These are phyloP conservation scores for Eulacestoma nigropectus DNA, from an alignment of 2,113 vertebrate species.

Conservation along the genomic window DNA sequence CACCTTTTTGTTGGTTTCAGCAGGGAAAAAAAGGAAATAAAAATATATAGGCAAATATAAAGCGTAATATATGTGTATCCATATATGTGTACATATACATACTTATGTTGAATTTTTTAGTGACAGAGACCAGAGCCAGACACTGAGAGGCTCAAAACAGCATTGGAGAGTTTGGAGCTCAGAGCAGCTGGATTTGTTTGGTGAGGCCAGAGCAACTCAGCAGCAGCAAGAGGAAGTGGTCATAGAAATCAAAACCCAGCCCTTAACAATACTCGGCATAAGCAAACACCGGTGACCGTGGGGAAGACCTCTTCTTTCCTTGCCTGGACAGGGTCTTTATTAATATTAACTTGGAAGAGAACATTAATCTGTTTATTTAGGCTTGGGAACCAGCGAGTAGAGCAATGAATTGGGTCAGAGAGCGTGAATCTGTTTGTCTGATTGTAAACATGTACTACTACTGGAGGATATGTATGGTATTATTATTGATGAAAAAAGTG, in stretches of 20 bases:
- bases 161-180: not conserved
- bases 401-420: not conserved
- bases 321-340: not conserved
- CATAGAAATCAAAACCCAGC: not conserved
- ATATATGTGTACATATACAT: not conserved
- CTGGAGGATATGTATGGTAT: not conserved
- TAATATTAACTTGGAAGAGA: not conserved
- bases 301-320: not conserved
- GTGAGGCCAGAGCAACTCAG: not conserved
- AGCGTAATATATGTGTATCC: not conserved
- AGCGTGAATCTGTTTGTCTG: not conserved
- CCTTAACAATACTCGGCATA: not conserved
- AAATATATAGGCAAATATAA: not conserved
- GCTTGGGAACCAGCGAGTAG: not conserved
- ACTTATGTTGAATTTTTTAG: not conserved
- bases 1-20: not conserved
- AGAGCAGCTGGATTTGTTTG: slow-evolving; percentile 3
- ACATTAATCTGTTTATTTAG: not conserved
- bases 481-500: not conserved
- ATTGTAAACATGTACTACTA: not conserved
- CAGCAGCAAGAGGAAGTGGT: not conserved
- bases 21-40: not conserved
- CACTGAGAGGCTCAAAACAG: not conserved
- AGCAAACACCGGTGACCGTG: not conserved
- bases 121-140: not conserved